These are phyloP conservation scores for Lasius fuliginosus DNA, from an alignment of 2,888 invertebrate genomes.

Conservation along the genomic window DNA sequence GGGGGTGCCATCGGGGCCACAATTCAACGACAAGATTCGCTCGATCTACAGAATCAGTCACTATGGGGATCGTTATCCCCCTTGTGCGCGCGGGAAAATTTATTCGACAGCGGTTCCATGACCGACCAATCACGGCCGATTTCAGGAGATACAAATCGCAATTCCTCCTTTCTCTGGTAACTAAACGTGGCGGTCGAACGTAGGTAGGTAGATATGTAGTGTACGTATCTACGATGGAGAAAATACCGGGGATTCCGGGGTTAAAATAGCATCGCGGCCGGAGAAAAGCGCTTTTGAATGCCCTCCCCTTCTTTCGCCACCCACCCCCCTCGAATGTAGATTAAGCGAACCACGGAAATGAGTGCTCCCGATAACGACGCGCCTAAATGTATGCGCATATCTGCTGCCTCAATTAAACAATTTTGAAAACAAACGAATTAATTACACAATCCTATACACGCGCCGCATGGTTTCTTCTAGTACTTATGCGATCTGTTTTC, in stretches of 20 bases:
- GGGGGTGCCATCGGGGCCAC: slow-evolving; percentile 27
- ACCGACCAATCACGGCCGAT: slow-evolving; percentile 61
- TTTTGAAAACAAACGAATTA: slow-evolving; percentile 63
- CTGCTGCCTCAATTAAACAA: slow-evolving; percentile 45
- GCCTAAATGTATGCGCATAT: slow-evolving; percentile 18
- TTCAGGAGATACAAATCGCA: slow-evolving; percentile 67
- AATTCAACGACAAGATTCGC: slow-evolving; percentile 47
- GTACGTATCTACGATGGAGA: slow-evolving; percentile 52
- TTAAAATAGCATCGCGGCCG: slow-evolving; percentile 59
- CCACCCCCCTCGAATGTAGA: slow-evolving; percentile 54
- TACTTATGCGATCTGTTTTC: slow-evolving; percentile 12
- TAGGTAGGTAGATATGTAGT: slow-evolving; percentile 24
- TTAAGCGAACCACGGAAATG: slow-evolving; percentile 63
- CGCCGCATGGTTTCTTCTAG: slow-evolving; percentile 5
- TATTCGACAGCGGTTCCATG: slow-evolving; percentile 64
- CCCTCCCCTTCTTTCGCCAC: neutral
- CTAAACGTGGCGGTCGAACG: slow-evolving; percentile 40
- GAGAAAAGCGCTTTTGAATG: slow-evolving; percentile 41
- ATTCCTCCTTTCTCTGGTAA: slow-evolving; percentile 69
- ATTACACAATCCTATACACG: slow-evolving; percentile 54
- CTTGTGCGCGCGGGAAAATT: slow-evolving; percentile 56
- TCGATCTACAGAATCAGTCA: slow-evolving; percentile 58
- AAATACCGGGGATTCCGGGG: slow-evolving; percentile 62
- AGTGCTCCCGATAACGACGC: slow-evolving; percentile 52
- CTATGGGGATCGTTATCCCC: slow-evolving; percentile 61